A percentile compares a stretch with the other conserved stretches of the same genome.
Conservation (phyloP, 2,888 invertebrate genomes). For the Crossocerus cetratus region DNA sequence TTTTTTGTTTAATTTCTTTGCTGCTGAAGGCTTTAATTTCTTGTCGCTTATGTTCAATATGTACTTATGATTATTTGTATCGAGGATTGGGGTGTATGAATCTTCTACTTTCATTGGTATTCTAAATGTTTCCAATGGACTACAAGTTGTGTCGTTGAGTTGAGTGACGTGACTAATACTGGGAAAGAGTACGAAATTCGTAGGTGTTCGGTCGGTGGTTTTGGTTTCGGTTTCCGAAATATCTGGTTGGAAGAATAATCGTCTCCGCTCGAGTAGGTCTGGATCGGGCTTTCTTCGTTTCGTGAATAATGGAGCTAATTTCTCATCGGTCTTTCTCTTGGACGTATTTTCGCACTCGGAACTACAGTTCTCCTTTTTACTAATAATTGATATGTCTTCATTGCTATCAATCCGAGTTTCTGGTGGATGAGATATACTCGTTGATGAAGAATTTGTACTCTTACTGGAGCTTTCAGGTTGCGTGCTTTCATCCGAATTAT, state of each 20-base stretch:
- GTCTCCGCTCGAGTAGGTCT: slow-evolving; percentile 81
- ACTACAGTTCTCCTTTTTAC: not conserved
- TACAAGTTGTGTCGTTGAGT: slow-evolving; percentile 32
- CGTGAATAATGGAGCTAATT: slow-evolving; percentile 84
- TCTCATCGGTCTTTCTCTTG: slow-evolving; percentile 64
- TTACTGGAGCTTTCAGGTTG: not conserved
- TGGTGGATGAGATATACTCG: not conserved
- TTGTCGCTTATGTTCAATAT: slow-evolving; percentile 35
- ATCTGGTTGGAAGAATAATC: slow-evolving; percentile 85
- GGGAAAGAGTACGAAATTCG: slow-evolving; percentile 78
- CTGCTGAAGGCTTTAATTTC: slow-evolving; percentile 3
- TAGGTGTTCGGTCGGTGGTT: slow-evolving; percentile 77
- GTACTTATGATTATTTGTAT: slow-evolving; percentile 51
- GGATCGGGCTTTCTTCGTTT: slow-evolving; percentile 80
- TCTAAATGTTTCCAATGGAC: slow-evolving; percentile 12
- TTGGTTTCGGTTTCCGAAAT: slow-evolving; percentile 82
- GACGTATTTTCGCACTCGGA: slow-evolving; percentile 5
- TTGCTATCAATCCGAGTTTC: not conserved
- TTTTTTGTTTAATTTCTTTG: slow-evolving; percentile 29
- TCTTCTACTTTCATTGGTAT: slow-evolving; percentile 41
- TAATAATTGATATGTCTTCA: not conserved
- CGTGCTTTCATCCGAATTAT: not conserved
- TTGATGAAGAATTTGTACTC: not conserved
- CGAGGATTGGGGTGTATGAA: slow-evolving; percentile 44
- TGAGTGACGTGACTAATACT: slow-evolving; percentile 83